Evolutionary conservation across 2,888 invertebrate genomes (phyloP), one percentile per base, ranked within the genome.

Genomic region (Pammene aurita): DNA sequence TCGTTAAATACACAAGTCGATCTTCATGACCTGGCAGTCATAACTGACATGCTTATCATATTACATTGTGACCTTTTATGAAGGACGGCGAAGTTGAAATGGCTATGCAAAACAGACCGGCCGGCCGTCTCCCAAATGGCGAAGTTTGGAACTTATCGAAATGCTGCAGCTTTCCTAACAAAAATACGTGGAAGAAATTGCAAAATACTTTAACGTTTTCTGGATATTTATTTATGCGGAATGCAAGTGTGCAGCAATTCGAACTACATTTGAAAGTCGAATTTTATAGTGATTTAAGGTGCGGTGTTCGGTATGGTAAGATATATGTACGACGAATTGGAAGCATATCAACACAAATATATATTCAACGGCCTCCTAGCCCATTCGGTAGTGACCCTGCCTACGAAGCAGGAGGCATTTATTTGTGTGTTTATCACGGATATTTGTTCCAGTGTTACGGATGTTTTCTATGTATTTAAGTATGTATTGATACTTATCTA

Each of bases 81-180:
- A 16, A 41, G 18, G 1, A 62, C 18, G n/a, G n/a, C 41, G 41
- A 50, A 41, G 62, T 61, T 61, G 50, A 48, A 48, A 26, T 55
- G 54, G 48, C 35, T 62, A 67, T 68, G 68, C 52, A 58, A 67
- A 63, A 44, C 57, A 68, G 57, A 14, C 48, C 41, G 41, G 11
- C 46, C 46, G 60, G 60, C 56, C 56, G 67, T 66, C 46, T 68
- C 75, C 75, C 75, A 78, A 81, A 81, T 77, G 78, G 72, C 68
- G 73, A 77, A 84, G 76, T 81, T 84, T 70, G 60, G 71, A 80
- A 82, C 73, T 84, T 81, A 78, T 82, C 76, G 76, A 71, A 75
- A 68, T 69, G 70, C 68, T 67, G 57, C 72, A 67, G 67, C 64
- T 62, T 63, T 60, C 4, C 57, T 16, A 58, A 70, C 70, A 70